Conservation (phyloP, 1,140 invertebrate genomes). For the Gryllus bimaculatus region DNA sequence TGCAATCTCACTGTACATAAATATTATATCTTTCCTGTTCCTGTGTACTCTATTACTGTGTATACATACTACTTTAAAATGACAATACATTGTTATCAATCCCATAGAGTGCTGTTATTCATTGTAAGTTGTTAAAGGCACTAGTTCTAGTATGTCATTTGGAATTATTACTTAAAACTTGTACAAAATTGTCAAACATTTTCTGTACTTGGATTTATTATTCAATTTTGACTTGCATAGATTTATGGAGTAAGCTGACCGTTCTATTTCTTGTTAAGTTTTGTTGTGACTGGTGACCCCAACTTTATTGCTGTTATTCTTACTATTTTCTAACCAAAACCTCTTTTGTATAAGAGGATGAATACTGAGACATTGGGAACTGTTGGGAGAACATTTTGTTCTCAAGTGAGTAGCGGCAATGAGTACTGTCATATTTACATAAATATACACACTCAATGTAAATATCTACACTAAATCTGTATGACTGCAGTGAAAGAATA, state of each 20-base stretch:
- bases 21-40: background rate
- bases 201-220: background rate
- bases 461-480: background rate
- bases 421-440: background rate
- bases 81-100: background rate
- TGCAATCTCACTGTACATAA: background rate
- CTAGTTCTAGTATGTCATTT: background rate
- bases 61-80: conserved; percentile 6
- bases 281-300: background rate
- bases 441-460: background rate
- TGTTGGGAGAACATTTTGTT: background rate
- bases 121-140: background rate
- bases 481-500: background rate
- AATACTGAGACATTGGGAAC: background rate
- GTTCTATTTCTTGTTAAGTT: background rate
- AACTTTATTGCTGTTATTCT: background rate
- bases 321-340: background rate
- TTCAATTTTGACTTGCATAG: background rate
- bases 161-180: background rate
- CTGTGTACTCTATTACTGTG: conserved; percentile 1
- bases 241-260: background rate
- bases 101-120: background rate
- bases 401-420: background rate
- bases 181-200: background rate
- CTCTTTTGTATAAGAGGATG: background rate